These are phyloP conservation scores for Fregetta grallaria DNA, from an alignment of 2,113 vertebrate genomes.

Conservation along the genomic window DNA sequence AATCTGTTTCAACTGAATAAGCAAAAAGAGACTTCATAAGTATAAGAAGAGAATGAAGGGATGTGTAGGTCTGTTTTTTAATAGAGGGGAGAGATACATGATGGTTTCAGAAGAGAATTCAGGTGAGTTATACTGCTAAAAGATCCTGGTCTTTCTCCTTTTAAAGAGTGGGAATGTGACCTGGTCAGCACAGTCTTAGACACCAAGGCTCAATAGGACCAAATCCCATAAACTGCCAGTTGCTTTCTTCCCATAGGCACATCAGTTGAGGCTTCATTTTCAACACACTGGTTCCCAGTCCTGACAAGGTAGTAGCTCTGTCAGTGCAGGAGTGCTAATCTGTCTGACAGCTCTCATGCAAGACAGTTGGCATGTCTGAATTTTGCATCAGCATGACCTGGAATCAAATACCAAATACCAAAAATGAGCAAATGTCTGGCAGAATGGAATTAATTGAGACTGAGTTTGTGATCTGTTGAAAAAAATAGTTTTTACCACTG, in stretches of 20 bases:
- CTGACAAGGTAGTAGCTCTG: slow-evolving; percentile 23
- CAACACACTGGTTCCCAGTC: slow-evolving; percentile 1
- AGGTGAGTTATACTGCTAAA: not conserved
- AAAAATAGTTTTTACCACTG: not conserved
- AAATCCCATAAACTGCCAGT: not conserved
- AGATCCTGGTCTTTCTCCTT: not conserved
- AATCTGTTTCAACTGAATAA: not conserved
- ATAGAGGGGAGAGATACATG: not conserved
- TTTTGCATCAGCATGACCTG: slow-evolving; percentile 68
- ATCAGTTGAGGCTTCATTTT: not conserved
- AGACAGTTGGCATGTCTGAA: slow-evolving; percentile 70
- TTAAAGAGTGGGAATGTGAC: not conserved
- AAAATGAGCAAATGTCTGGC: slow-evolving; percentile 58
- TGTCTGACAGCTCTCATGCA: slow-evolving; percentile 60
- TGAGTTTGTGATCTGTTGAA: slow-evolving; percentile 62
- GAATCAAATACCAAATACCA: slow-evolving; percentile 51
- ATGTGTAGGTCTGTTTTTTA: not conserved
- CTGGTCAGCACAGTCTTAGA: not conserved
- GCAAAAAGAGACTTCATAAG: not conserved
- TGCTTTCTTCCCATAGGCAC: not conserved
- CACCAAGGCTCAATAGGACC: not conserved
- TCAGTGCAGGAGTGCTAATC: slow-evolving; percentile 45
- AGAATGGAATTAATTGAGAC: slow-evolving; percentile 59
- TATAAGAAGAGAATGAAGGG: not conserved
- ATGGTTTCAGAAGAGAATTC: not conserved